Base-by-base conservation (phyloP, 2,797 vertebrate genomes). In the Bovichtus variegatus region DNA sequence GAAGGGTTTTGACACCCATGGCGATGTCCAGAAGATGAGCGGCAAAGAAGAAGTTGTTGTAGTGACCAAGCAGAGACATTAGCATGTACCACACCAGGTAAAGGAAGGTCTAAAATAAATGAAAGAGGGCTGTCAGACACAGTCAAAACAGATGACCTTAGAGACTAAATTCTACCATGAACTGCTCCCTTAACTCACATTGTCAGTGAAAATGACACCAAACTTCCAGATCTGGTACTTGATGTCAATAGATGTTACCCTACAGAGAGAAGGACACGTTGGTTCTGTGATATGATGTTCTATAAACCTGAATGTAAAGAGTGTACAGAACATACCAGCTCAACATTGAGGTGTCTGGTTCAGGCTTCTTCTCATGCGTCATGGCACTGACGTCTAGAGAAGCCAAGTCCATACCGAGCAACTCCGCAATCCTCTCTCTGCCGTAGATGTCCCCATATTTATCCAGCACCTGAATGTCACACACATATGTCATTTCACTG, bases 191-290 rank as follows among this genome's bases (percentile, higher is more conserved):
- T 21, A 31, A 90, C 97, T 97, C 90, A 99, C 97, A 3, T 98
- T 98, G 79, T 99, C 96, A 0, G 97, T 99, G 89, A 98, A 98
- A 60, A 99, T 96, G 55, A 99, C 97, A 4, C 97, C 97, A 0
- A 96, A 95, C 92, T 98, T 98, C 97, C 97, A 99, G 87, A 99
- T 97, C 94, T 99, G 97, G 91, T 99, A 99, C 81, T 98, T 97
- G 90, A 99, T 84, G 60, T 99, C 97, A 1, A 98, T 96, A 55
- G 97, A 96, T 0, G 96, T 97, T 53, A 98, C 70, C 97, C 97
- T 99, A 31, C 43, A 76, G 74, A 78, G 51, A 76, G 49, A 21
- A 27, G 27, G 25, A 27, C 7, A 61, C 0, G 21, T 71, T 67
- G 16, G 36, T 9, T 61, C 2, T 41, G 11, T 27, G 59, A 34